Evolutionary conservation across 2,113 vertebrate species (phyloP).

Genomic region (Elgaria multicarinata): DNA sequence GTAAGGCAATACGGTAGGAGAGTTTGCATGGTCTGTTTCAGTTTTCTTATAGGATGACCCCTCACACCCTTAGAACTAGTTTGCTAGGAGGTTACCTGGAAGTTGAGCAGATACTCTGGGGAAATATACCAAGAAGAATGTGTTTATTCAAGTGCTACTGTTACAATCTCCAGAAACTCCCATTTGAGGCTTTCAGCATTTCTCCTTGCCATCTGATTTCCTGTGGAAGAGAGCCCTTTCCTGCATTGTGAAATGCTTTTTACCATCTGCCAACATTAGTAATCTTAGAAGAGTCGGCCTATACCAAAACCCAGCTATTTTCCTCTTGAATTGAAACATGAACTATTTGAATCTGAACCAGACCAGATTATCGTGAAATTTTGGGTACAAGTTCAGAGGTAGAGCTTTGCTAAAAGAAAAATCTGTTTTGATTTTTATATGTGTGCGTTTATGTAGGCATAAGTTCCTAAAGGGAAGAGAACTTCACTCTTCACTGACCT

Average conservation of each 20-base stretch:
- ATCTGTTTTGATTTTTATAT: too few species aligned
- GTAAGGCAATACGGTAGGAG: not conserved
- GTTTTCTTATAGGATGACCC: not conserved
- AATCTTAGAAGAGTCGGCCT: not conserved
- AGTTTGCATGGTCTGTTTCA: not conserved
- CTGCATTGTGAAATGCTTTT: not conserved
- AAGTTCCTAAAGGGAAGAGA: too few species aligned
- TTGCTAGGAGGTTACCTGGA: not conserved
- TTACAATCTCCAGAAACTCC: not conserved
- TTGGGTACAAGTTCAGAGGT: too few species aligned
- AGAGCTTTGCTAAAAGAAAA: too few species aligned
- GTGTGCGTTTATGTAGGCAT: too few species aligned
- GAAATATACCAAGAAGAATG: not conserved
- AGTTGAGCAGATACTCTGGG: not conserved
- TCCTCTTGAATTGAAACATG: too few species aligned
- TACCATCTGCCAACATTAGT: not conserved
- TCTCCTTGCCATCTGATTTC: not conserved
- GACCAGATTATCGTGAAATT: too few species aligned
- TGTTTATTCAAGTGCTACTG: not conserved
- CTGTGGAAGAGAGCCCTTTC: not conserved
- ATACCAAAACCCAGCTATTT: too few species aligned
- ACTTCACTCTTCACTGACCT: too few species aligned
- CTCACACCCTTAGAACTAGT: not conserved
- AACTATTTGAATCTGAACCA: too few species aligned
- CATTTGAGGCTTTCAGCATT: not conserved